Evolutionary conservation across 2,797 vertebrate species (phyloP).

Genomic region (Pseudochirops cupreus): DNA sequence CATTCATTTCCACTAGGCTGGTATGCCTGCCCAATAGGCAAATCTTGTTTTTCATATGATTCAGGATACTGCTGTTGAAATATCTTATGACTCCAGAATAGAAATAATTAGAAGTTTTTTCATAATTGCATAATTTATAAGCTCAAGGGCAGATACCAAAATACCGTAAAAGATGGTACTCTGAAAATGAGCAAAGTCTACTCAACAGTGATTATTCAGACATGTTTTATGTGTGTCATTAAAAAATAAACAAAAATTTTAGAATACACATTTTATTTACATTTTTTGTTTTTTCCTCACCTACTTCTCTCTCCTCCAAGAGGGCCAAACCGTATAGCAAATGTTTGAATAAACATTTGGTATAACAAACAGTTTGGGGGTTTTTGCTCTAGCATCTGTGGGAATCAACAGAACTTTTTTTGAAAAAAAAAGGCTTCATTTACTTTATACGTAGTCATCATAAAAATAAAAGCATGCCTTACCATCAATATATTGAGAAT

Average conservation of each 20-base stretch:
- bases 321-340: not conserved
- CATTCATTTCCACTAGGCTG: not conserved
- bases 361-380: not conserved
- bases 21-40: not conserved
- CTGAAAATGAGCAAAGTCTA: slow-evolving; percentile 50
- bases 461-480: slow-evolving; percentile 26
- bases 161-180: slow-evolving; percentile 39
- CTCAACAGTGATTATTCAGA: slow-evolving; percentile 38
- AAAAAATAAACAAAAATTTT: not conserved
- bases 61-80: not conserved
- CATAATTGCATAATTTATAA: slow-evolving; percentile 58
- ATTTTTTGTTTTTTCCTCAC: not conserved
- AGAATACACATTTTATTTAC: not conserved
- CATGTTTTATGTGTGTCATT: not conserved
- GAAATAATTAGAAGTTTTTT: not conserved
- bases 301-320: not conserved
- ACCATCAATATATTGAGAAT: slow-evolving; percentile 21
- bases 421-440: not conserved
- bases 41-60: not conserved
- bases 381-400: not conserved
- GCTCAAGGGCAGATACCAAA: slow-evolving; percentile 44
- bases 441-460: slow-evolving; percentile 23
- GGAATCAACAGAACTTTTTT: not conserved
- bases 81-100: not conserved
- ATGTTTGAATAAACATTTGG: not conserved